These are phyloP conservation scores for Sinosuthora webbiana DNA, from an alignment of 2,113 vertebrate genomes.

Conservation along the genomic window DNA sequence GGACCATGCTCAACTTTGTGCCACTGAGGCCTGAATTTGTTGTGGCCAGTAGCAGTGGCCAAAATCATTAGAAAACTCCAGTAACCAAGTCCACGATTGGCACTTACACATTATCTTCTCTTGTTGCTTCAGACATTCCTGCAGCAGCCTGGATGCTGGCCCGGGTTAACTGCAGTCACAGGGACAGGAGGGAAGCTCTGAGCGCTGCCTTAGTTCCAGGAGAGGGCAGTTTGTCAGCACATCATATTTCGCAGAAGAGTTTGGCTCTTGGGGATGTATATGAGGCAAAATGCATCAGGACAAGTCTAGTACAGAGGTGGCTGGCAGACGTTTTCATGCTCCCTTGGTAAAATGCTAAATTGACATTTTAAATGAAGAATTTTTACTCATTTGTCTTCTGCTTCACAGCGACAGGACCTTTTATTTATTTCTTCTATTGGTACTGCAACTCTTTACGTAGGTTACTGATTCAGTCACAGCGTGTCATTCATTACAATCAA, in stretches of 20 bases:
- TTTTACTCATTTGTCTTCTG: not conserved
- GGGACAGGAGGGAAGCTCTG: not conserved
- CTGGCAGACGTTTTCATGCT: not conserved
- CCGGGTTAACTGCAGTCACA: accelerated
- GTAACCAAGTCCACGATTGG: not conserved
- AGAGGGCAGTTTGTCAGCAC: not conserved
- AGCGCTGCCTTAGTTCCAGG: not conserved
- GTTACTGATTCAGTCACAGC: not conserved
- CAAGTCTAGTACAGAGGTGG: not conserved
- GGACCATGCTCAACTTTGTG: accelerated
- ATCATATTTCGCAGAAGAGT: accelerated
- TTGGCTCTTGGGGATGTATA: accelerated
- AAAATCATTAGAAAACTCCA: not conserved
- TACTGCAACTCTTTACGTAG: not conserved
- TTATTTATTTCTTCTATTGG: not conserved
- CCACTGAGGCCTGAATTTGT: not conserved
- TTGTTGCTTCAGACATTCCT: not conserved
- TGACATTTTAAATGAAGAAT: not conserved
- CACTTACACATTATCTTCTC: not conserved
- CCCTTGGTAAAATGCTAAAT: not conserved
- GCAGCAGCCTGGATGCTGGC: not conserved
- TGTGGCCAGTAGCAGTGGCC: not conserved
- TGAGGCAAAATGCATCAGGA: not conserved
- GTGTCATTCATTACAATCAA: not conserved
- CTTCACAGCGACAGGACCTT: not conserved